Conservation (phyloP, 1,140 invertebrate genomes). For the Formica exsecta region DNA sequence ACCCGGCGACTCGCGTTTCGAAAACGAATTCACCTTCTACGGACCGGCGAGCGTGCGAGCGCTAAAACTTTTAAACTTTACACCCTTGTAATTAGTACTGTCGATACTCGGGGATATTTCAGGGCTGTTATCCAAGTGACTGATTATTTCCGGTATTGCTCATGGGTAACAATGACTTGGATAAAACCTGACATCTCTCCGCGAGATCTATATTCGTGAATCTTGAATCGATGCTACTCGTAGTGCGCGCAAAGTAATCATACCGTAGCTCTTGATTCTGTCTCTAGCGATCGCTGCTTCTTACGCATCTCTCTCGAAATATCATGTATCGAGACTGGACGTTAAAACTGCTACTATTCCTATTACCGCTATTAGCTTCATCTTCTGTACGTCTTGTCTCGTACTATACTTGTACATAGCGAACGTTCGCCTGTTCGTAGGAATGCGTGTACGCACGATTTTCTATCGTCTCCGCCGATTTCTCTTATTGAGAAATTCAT, state of each 20-base stretch:
- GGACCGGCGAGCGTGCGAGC: constrained; percentile 55
- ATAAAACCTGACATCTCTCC: neutral
- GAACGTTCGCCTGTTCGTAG: constrained; percentile 48
- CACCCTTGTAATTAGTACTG: constrained; percentile 46
- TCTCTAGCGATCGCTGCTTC: constrained; percentile 64
- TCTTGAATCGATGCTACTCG: neutral
- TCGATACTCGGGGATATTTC: neutral
- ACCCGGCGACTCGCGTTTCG: neutral
- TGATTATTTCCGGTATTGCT: neutral
- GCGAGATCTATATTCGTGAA: neutral
- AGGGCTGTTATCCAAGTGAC: neutral
- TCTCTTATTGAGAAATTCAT: neutral
- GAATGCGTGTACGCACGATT: neutral
- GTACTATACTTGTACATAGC: constrained; percentile 65
- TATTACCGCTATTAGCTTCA: constrained; percentile 60
- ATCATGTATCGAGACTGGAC: constrained; percentile 31
- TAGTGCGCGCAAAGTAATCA: constrained; percentile 59
- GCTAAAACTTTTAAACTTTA: constrained; percentile 63
- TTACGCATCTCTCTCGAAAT: constrained; percentile 42
- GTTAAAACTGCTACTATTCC: constrained; percentile 55
- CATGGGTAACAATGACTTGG: neutral
- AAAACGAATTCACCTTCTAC: constrained; percentile 28
- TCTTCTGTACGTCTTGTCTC: constrained; percentile 44
- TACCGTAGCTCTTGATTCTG: constrained; percentile 65
- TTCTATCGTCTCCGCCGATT: neutral